Evolutionary conservation across 1,140 invertebrate species (phyloP).

Genomic region (Dendrolimus punctatus): DNA sequence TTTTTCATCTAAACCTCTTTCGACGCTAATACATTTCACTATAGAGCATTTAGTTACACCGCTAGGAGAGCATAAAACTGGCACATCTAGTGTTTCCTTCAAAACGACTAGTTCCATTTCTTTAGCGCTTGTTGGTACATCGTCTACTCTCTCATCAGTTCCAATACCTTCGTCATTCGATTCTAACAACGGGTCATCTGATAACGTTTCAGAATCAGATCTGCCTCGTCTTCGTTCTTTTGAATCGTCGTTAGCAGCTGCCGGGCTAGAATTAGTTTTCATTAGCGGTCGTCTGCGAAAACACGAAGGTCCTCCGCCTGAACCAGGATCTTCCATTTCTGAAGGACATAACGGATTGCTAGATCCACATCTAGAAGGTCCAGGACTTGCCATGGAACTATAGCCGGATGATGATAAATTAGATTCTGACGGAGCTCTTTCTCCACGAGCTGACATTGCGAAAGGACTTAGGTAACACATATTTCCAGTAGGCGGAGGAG

Average conservation of each 20-base stretch:
- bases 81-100: slow-evolving; percentile 57
- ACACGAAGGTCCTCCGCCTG: slow-evolving; percentile 66
- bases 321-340: slow-evolving; percentile 78
- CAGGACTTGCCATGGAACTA: slow-evolving; percentile 85
- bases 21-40: slow-evolving; percentile 64
- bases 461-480: slow-evolving; percentile 85
- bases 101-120: slow-evolving; percentile 75
- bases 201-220: slow-evolving; percentile 79
- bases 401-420: slow-evolving; percentile 88
- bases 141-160: slow-evolving; percentile 79
- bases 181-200: slow-evolving; percentile 77
- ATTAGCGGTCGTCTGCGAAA: slow-evolving; percentile 70
- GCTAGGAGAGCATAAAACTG: slow-evolving; percentile 52
- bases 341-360: slow-evolving; percentile 82
- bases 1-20: slow-evolving; percentile 68
- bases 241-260: slow-evolving; percentile 56
- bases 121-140: slow-evolving; percentile 77
- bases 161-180: slow-evolving; percentile 82
- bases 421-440: slow-evolving; percentile 83
- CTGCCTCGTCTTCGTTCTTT: slow-evolving; percentile 67
- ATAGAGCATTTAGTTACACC: slow-evolving; percentile 64
- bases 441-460: slow-evolving; percentile 77
- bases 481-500: slow-evolving; percentile 65
- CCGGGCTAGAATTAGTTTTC: slow-evolving; percentile 67
- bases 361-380: slow-evolving; percentile 82